phyloP scores from a whole-genome alignment of 2,888 invertebrate species.

The Sphaerophoria taeniata region DNA sequence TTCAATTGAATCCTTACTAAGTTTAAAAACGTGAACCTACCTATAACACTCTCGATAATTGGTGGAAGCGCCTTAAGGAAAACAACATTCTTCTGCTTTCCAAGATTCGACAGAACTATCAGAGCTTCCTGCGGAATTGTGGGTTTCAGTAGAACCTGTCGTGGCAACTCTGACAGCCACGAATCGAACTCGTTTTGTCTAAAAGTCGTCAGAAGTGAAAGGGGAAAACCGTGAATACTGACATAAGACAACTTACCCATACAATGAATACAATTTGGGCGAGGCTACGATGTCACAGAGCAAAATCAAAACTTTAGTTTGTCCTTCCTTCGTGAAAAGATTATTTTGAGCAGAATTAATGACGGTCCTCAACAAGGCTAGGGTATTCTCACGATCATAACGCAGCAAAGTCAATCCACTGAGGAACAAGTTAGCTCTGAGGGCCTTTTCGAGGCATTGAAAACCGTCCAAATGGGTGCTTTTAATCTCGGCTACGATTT shows the following conservation, averaged over 20 bases:
- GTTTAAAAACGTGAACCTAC: slow-evolving; percentile 71
- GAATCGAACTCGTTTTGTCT: slow-evolving; percentile 81
- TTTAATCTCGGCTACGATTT: slow-evolving; percentile 63
- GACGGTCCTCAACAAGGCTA: slow-evolving; percentile 77
- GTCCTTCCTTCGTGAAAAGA: slow-evolving; percentile 77
- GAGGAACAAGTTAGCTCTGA: slow-evolving; percentile 77
- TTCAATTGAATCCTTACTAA: neutral
- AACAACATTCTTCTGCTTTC: slow-evolving; percentile 84
- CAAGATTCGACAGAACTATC: slow-evolving; percentile 85
- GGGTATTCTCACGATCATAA: slow-evolving; percentile 76
- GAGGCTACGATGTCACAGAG: slow-evolving; percentile 83
- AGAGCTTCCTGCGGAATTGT: slow-evolving; percentile 84
- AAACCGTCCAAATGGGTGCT: slow-evolving; percentile 75
- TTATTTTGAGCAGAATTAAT: slow-evolving; percentile 77
- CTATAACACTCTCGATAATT: slow-evolving; percentile 83
- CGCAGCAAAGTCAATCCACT: slow-evolving; percentile 76
- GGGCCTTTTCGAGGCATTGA: slow-evolving; percentile 76
- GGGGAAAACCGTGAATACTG: neutral
- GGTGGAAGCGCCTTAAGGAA: slow-evolving; percentile 84
- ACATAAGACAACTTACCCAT: slow-evolving; percentile 77
- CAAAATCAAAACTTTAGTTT: slow-evolving; percentile 82
- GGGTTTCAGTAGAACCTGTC: slow-evolving; percentile 84
- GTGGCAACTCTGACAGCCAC: slow-evolving; percentile 85
- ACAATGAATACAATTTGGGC: slow-evolving; percentile 80
- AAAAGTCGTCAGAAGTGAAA: neutral